Base-by-base conservation (phyloP, 2,888 invertebrate species). In the Callyntrura guangdongensis region DNA sequence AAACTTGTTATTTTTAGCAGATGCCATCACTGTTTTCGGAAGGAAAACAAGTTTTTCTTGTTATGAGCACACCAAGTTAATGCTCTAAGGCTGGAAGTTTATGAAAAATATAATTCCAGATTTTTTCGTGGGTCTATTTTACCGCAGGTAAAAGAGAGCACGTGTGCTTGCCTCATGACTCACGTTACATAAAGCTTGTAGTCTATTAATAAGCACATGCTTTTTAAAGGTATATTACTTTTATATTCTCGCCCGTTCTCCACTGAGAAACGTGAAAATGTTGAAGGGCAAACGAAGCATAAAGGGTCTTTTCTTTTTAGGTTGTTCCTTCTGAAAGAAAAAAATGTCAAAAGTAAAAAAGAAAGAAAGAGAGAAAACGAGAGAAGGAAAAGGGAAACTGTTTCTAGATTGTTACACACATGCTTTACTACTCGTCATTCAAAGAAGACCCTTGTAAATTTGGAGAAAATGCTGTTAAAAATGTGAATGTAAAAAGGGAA, bases 101-200 rank as follows among this genome's bases (percentile, higher is more conserved):
- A 36, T 36, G 36, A 36, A 36, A 36, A 36, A 36, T 36, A 36
- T 36, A 36, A 36, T 4, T 36, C 6, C 36, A 2, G 6, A 6
- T 36, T 36, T 36, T 36, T 36, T 36, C 36, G 36, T 6, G 2
- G 36, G 36, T 36, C 36, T 36, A 2, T 4, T 36, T 36, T 6
- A 36, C 36, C 36, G 6, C 36, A 36, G 36, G 36, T 36, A 53
- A 53, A 14, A 47, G 1, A 9, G 20, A 74, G 49, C 77, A 77
- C 49, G 77, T 53, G 77, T 22, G 53, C n/a, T 8, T 56, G 49
- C 77, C 49, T 77, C 53, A 77, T 77, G 77, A 77, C 53, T 77
- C 53, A 77, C 53, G 6, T 25, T 69, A 45, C 22, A 8, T 1
- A 1, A 53, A 2, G 12, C n/a, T 14, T 3, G 0, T 11, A 11